phyloP scores from a whole-genome alignment of 2,113 vertebrate species.

The Channa argus region DNA sequence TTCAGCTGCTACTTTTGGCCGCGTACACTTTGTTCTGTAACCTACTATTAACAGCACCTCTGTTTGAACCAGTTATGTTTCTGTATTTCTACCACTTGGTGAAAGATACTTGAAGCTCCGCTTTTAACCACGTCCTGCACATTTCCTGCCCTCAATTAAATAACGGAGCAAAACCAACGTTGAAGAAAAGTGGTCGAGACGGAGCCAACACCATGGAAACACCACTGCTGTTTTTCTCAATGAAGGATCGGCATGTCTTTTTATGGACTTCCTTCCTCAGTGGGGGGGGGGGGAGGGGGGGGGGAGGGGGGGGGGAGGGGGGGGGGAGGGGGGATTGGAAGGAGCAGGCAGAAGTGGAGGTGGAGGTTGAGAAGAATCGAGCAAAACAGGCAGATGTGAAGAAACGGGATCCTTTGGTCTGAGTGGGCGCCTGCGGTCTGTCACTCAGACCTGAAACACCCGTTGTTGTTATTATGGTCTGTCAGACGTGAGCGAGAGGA shows the following conservation, averaged over 20 bases:
- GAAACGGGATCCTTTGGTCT: conserved; percentile 11
- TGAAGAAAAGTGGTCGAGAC: conserved; percentile 2
- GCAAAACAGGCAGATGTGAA: neutral
- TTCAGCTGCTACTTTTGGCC: no score
- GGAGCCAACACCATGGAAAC: conserved; percentile 24
- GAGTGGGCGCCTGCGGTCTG: conserved; percentile 34
- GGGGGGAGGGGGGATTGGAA: neutral
- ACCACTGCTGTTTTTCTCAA: conserved; percentile 4
- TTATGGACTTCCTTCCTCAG: conserved; percentile 52
- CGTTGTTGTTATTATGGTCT: conserved; percentile 65
- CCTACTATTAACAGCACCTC: no score
- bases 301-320: neutral
- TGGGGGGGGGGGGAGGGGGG: neutral
- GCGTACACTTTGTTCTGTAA: no score
- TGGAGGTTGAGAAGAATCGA: neutral
- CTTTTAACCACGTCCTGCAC: conserved; percentile 1
- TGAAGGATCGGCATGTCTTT: conserved; percentile 32
- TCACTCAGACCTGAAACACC: conserved; percentile 1
- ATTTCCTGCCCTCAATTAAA: conserved; percentile 22
- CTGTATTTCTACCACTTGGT: neutral
- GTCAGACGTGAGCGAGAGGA: neutral
- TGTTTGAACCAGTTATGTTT: no score
- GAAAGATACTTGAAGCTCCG: neutral
- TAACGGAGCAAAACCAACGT: conserved; percentile 10
- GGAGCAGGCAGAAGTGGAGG: neutral